These are phyloP conservation scores for Xanthorhoe designata DNA, from an alignment of 2,888 invertebrate species.

Conservation along the genomic window DNA sequence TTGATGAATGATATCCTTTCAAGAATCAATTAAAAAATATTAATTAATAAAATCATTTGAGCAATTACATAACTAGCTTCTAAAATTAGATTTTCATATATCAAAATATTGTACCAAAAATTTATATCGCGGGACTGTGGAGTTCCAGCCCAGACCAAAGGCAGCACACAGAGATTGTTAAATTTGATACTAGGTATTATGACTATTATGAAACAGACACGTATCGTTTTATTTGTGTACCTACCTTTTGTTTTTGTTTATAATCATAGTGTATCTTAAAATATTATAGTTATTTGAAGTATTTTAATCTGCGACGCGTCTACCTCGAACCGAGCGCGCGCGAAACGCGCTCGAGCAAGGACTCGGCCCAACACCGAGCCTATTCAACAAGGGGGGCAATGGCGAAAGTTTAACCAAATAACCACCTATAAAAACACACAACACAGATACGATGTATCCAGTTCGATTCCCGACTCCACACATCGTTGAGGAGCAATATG, in stretches of 20 bases:
- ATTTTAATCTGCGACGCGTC: slow-evolving; percentile 66
- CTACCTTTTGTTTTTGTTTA: background rate
- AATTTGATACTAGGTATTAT: too few species aligned
- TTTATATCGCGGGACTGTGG: too few species aligned
- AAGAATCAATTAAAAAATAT: too few species aligned
- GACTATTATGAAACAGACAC: too few species aligned
- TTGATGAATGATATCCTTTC: too few species aligned
- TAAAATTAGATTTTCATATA: too few species aligned
- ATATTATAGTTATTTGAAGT: background rate
- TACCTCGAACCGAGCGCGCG: slow-evolving; percentile 61
- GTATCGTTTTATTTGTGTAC: too few species aligned
- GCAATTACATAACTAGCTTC: too few species aligned
- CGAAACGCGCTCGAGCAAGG: slow-evolving; percentile 70
- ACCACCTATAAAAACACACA: slow-evolving; percentile 83
- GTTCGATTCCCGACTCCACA: slow-evolving; percentile 78
- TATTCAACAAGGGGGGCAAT: slow-evolving; percentile 70
- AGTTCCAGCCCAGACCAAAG: too few species aligned
- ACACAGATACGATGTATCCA: slow-evolving; percentile 74
- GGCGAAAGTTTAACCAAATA: slow-evolving; percentile 83
- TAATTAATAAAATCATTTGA: too few species aligned
- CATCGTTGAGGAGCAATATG: slow-evolving; percentile 81
- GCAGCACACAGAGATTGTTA: too few species aligned
- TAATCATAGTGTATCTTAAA: background rate
- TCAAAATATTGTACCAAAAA: too few species aligned
- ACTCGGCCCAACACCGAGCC: slow-evolving; percentile 65